Evolutionary conservation across 2,113 vertebrate species (phyloP).

Genomic region (Myiopsitta monachus): DNA sequence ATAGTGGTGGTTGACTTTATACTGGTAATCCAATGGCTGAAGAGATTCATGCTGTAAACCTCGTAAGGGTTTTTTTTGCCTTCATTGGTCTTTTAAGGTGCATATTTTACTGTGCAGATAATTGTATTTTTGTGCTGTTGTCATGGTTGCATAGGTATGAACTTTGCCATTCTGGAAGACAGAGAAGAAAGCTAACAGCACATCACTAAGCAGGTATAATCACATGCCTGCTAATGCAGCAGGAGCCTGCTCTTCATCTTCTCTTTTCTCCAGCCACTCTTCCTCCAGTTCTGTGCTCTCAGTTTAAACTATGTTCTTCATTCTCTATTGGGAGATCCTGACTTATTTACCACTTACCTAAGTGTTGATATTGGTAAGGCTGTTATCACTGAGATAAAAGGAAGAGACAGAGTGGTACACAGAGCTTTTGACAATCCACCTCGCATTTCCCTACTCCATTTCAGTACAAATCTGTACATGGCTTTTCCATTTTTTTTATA

Average conservation of each 20-base stretch:
- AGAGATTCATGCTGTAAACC: not conserved
- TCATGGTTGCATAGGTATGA: slow-evolving; percentile 30
- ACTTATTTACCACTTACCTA: not conserved
- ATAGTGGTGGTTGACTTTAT: not conserved
- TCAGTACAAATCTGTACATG: not conserved
- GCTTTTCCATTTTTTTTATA: not conserved
- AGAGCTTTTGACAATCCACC: not conserved
- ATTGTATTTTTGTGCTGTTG: slow-evolving; percentile 10
- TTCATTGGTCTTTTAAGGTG: not conserved
- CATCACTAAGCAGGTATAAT: not conserved
- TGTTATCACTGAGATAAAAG: not conserved
- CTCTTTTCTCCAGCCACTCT: not conserved
- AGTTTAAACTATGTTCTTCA: not conserved
- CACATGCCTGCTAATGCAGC: not conserved
- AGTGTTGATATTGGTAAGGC: not conserved
- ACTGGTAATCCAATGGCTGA: not conserved
- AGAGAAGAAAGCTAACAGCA: not conserved
- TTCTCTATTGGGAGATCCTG: not conserved
- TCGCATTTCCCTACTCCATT: not conserved
- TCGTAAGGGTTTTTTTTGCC: not conserved
- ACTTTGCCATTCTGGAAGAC: not conserved
- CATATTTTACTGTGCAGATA: not conserved
- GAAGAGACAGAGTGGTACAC: not conserved
- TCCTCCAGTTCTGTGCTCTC: not conserved
- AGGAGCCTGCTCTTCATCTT: not conserved